These are phyloP conservation scores for Cyanoliseus patagonus DNA, from an alignment of 2,113 vertebrate genomes.

Conservation along the genomic window DNA sequence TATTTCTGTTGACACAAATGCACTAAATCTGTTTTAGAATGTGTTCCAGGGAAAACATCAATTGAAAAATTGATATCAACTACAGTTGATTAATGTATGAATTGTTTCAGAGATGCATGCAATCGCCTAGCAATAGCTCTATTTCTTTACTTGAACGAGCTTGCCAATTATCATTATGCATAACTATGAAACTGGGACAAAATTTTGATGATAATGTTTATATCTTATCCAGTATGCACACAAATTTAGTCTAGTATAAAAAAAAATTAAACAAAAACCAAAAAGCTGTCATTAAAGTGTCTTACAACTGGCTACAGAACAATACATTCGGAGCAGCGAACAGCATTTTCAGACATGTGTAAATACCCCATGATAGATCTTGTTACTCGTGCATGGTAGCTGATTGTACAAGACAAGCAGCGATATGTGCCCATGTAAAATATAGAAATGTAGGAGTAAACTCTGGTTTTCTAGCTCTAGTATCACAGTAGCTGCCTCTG, in stretches of 20 bases:
- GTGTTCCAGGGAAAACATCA: constrained; percentile 33
- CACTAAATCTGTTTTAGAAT: constrained; percentile 38
- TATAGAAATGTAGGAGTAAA: not conserved
- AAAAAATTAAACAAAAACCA: not conserved
- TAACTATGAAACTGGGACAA: constrained; percentile 54
- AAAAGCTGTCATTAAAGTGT: constrained; percentile 3
- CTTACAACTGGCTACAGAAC: not conserved
- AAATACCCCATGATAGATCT: not conserved
- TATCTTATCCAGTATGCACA: constrained; percentile 45
- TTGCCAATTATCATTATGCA: constrained; percentile 59
- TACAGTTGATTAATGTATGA: constrained; percentile 51
- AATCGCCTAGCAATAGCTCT: constrained; percentile 39
- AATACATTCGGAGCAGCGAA: not conserved
- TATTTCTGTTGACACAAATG: constrained; percentile 49
- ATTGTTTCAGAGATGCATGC: constrained; percentile 43
- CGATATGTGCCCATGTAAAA: not conserved
- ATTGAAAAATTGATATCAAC: constrained; percentile 60
- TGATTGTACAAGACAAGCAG: not conserved
- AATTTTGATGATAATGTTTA: constrained; percentile 66
- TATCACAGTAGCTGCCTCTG: not conserved
- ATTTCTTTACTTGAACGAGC: constrained; percentile 46
- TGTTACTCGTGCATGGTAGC: not conserved
- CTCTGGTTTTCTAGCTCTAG: not conserved
- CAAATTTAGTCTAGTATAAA: constrained; percentile 50
- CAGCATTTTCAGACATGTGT: not conserved